Evolutionary conservation across 2,888 invertebrate genomes (phyloP), one percentile per base, ranked within the genome.

Genomic region (Hydriomena furcata): DNA sequence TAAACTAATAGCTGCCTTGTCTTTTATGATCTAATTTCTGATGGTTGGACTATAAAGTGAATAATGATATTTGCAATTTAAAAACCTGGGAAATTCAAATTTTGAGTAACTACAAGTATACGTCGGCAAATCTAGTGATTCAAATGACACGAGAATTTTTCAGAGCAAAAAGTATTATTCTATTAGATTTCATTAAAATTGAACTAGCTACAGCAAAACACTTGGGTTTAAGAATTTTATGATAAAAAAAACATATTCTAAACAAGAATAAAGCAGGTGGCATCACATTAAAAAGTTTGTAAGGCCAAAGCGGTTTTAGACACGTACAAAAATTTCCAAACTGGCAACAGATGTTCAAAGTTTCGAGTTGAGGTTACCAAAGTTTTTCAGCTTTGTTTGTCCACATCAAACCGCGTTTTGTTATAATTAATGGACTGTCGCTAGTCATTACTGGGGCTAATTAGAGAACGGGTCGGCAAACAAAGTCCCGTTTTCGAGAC

Each of bases 391-490:
- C 67, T 63, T 71, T 70, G 72, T 74, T 77, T 69, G 71, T 71
- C 59, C 55, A 58, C 57, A 61, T 61, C 60, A 58, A 73, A 69
- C 58, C 67, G 60, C 68, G 76, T 76, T 73, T 71, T 77, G 71
- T 76, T 78, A 76, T 82, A 81, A 83, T 82, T 79, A 84, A 83
- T 83, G 81, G 73, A 73, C 71, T 73, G 79, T 78, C 73, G 68
- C 71, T 72, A 72, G 71, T 77, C 76, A 75, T 76, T 76, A 76
- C 68, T 68, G 68, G 60, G 70, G 68, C 77, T 82, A 84, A 85
- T 84, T 84, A 82, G 79, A 76, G 74, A 76, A 63, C 65, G 64
- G 58, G 66, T 68, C 71, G 68, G 46, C 71, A 73, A 77, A 82
- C 79, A 76, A 78, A 82, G 75, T 79, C 64, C 62, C 69, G 70